Conservation (phyloP, 2,797 vertebrate species). For the Poeciliopsis turneri region DNA sequence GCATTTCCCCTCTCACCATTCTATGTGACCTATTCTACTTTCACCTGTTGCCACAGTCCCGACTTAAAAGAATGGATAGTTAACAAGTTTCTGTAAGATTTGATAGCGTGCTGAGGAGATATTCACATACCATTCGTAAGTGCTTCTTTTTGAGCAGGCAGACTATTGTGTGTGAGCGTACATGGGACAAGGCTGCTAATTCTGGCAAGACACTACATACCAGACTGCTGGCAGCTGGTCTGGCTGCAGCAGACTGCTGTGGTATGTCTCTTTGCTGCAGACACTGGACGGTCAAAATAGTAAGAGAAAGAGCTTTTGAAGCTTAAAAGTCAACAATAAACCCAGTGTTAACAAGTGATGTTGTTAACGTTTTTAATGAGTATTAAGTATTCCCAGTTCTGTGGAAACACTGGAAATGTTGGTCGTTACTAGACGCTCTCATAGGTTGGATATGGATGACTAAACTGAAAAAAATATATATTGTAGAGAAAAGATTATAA, state of each 20-base stretch:
- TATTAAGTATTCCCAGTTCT: neutral
- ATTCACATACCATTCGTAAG: constrained; percentile 42
- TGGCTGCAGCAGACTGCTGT: constrained; percentile 41
- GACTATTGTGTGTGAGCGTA: constrained; percentile 36
- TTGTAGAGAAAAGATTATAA: neutral
- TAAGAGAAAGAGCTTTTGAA: constrained; percentile 19
- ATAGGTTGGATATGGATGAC: neutral
- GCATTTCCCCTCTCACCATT: neutral
- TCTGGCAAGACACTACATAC: constrained; percentile 56
- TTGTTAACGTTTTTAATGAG: constrained; percentile 9
- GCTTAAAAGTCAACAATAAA: constrained; percentile 44
- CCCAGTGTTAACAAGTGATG: constrained; percentile 39
- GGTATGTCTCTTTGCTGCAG: constrained; percentile 34
- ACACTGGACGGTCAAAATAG: constrained; percentile 35
- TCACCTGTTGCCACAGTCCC: neutral
- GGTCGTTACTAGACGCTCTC: constrained; percentile 13
- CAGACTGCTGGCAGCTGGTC: constrained; percentile 67
- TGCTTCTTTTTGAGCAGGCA: constrained; percentile 44
- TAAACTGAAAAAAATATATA: neutral
- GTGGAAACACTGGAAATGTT: constrained; percentile 2
- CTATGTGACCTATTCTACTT: neutral
- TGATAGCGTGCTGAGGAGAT: neutral
- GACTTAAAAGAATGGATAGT: neutral
- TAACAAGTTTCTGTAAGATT: neutral
- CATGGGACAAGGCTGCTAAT: constrained; percentile 51